Base-by-base conservation (phyloP, 1,140 invertebrate genomes). In the Sarcophaga peregrina region DNA sequence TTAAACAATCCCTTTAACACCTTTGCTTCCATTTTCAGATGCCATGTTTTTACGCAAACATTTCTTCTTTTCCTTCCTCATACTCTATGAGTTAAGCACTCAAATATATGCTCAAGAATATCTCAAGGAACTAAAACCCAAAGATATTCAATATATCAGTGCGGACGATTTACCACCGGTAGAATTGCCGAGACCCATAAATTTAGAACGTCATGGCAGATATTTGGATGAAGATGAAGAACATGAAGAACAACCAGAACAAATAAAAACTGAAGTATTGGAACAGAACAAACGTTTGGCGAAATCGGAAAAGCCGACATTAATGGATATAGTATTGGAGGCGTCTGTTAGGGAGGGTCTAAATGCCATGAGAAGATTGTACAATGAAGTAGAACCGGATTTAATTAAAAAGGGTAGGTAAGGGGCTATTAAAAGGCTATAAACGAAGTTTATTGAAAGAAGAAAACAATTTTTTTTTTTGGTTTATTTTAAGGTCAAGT, bases 281-380 rank as follows among this genome's bases (percentile, higher is more conserved):
- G 11, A 75, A 15, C 54, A 75, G 48, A 68, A 37, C n/a, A 81
- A 20, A 2, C 46, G 75, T 9, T 17, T 8, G 17, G 46, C 20
- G 48, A 75, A 47, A 13, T 82, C 83, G 13, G 52, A 82, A 48
- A 81, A 75, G 72, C 83, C 80, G 46, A 88, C 87, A 7, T 81
- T 90, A 80, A 87, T 90, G 86, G 88, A 90, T 86, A 85, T 87
- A 74, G 89, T 87, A 37, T 75, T 90, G 83, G 87, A 90, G 74
- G 84, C 85, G 47, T 90, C 89, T 80, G 89, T 88, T 74, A 85
- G 85, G 11, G 85, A 90, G 85, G 90, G 90, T 74, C 82, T 90
- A 6, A 85, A 89, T 84, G 90, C 89, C 54, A 90, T 90, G 90
- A 84, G 85, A 50, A 85, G 89, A 48, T 83, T 90, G 3, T 90